These are phyloP conservation scores for Danio kyathit DNA, from an alignment of 2,797 vertebrate species.

Conservation along the genomic window DNA sequence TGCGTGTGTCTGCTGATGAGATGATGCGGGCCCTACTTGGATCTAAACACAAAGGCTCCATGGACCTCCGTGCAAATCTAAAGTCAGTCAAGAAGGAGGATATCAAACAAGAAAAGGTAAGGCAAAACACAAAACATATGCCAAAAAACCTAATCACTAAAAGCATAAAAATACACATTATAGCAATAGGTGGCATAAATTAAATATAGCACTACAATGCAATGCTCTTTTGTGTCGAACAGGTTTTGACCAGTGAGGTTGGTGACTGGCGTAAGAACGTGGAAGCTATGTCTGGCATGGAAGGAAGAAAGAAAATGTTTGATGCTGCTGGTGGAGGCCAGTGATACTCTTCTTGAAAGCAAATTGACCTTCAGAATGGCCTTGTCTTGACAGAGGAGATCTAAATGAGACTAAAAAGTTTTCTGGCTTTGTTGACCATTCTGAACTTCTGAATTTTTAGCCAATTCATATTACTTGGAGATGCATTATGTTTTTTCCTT, in stretches of 20 bases:
- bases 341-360: conserved; percentile 61
- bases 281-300: conserved; percentile 87
- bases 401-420: neutral
- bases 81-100: conserved; percentile 88
- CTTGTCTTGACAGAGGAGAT: neutral
- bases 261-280: conserved; percentile 87
- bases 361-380: neutral
- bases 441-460: neutral
- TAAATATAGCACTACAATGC: neutral
- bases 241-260: conserved; percentile 81
- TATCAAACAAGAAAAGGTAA: conserved; percentile 83
- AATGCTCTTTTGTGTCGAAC: neutral
- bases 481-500: neutral
- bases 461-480: neutral
- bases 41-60: conserved; percentile 85
- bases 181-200: neutral
- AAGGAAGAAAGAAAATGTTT: conserved; percentile 87
- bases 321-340: conserved; percentile 78
- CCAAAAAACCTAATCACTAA: neutral
- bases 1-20: conserved; percentile 85
- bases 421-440: neutral
- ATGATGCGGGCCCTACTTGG: conserved; percentile 85
- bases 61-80: conserved; percentile 84
- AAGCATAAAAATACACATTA: neutral
- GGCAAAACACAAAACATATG: neutral